A percentile compares a stretch with the other conserved stretches of the same genome.
These are phyloP conservation scores for Conus ventricosus DNA, from an alignment of 1,140 invertebrate genomes.

Conservation along the genomic window DNA sequence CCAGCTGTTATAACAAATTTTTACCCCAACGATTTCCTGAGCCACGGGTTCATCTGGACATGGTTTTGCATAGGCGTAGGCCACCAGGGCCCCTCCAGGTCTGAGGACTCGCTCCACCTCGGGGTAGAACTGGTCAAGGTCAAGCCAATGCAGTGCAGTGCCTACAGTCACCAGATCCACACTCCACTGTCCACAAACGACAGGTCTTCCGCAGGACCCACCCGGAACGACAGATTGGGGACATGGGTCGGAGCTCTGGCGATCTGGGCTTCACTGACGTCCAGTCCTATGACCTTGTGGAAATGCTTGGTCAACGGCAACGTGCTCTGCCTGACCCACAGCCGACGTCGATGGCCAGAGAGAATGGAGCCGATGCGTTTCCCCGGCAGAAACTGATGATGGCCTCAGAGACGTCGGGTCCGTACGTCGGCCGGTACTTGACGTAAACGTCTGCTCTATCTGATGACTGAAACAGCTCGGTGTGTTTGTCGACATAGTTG, in stretches of 20 bases:
- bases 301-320: constrained; percentile 71
- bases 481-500: neutral
- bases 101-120: constrained; percentile 73
- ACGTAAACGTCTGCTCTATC: constrained; percentile 65
- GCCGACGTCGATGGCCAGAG: constrained; percentile 73
- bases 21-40: neutral
- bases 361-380: constrained; percentile 33
- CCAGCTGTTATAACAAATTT: too few relatives aligned
- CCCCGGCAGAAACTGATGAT: constrained; percentile 68
- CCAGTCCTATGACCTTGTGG: constrained; percentile 48
- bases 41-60: neutral
- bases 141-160: constrained; percentile 76
- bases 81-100: constrained; percentile 73
- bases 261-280: constrained; percentile 56
- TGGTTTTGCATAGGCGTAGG: constrained; percentile 65
- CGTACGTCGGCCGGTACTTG: constrained; percentile 69
- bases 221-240: constrained; percentile 54
- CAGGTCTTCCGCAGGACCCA: constrained; percentile 71
- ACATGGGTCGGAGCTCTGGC: constrained; percentile 51
- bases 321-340: constrained; percentile 77
- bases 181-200: constrained; percentile 57
- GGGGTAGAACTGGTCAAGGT: constrained; percentile 73
- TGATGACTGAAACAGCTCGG: neutral
- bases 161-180: constrained; percentile 74
- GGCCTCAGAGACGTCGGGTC: constrained; percentile 58